phyloP scores from a whole-genome alignment of 2,797 vertebrate genomes.

The Sciaenops ocellatus region DNA sequence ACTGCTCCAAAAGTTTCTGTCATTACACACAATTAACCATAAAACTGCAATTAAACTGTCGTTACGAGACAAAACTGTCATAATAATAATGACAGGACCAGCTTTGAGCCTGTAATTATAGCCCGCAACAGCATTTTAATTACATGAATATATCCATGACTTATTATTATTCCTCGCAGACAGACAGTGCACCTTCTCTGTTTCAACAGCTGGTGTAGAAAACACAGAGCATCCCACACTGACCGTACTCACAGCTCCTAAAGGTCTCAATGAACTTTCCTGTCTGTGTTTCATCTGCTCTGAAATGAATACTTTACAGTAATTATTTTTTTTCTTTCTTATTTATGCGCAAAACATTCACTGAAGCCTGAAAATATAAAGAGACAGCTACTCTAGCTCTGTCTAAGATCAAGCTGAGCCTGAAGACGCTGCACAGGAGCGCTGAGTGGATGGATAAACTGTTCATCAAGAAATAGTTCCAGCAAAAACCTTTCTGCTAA shows the following conservation, averaged over 20 bases:
- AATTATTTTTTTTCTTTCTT: no score
- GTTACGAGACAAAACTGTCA: background rate
- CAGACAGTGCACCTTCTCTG: background rate
- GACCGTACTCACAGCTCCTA: no score
- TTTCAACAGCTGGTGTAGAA: background rate
- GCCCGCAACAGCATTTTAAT: background rate
- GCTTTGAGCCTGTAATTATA: background rate
- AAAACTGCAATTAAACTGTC: slow-evolving; percentile 14
- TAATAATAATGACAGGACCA: background rate
- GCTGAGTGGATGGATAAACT: no score
- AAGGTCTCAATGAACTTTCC: no score
- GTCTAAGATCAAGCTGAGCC: no score
- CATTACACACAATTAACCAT: background rate
- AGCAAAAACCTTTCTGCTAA: background rate
- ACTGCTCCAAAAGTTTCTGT: background rate
- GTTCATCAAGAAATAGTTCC: no score
- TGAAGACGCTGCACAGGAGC: no score
- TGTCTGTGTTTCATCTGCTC: no score
- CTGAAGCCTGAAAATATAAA: no score
- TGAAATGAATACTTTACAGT: no score
- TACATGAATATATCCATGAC: background rate
- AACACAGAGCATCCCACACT: background rate
- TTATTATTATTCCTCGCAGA: background rate
- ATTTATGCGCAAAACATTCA: no score
- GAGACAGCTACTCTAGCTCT: no score